These are phyloP conservation scores for Drosophila tripunctata DNA, from an alignment of 2,888 invertebrate genomes.

Conservation along the genomic window DNA sequence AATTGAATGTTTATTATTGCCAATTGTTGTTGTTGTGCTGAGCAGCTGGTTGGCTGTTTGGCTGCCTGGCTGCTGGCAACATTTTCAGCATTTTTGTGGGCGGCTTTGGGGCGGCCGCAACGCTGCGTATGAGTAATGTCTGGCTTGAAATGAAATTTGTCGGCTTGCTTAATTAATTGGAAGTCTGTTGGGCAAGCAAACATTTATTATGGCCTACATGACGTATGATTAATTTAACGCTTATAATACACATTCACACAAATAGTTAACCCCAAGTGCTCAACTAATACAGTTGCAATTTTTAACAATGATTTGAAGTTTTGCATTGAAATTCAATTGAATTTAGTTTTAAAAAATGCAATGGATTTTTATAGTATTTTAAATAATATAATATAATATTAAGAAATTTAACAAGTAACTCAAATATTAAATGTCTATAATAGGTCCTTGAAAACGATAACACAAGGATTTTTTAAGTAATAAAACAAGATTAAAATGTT, in stretches of 20 bases:
- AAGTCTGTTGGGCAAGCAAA: constrained; percentile 23
- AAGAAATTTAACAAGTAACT: no score
- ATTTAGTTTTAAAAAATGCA: not conserved
- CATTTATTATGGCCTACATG: constrained; percentile 23
- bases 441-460: no score
- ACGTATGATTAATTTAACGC: constrained; percentile 42
- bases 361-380: no score
- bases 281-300: not conserved
- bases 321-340: no score
- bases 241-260: constrained; percentile 1
- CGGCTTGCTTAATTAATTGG: constrained; percentile 41
- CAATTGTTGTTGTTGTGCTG: constrained; percentile 2
- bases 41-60: no score
- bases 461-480: no score
- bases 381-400: no score
- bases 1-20: constrained; percentile 40
- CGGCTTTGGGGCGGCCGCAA: not conserved
- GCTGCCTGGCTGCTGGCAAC: constrained; percentile 1
- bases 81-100: constrained; percentile 10
- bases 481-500: no score
- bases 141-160: constrained; percentile 19
- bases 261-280: not conserved
- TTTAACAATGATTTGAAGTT: not conserved
- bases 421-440: no score
- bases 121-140: constrained; percentile 34